Conservation (phyloP, 2,888 invertebrate species). For the Agriopis leucophaearia region DNA sequence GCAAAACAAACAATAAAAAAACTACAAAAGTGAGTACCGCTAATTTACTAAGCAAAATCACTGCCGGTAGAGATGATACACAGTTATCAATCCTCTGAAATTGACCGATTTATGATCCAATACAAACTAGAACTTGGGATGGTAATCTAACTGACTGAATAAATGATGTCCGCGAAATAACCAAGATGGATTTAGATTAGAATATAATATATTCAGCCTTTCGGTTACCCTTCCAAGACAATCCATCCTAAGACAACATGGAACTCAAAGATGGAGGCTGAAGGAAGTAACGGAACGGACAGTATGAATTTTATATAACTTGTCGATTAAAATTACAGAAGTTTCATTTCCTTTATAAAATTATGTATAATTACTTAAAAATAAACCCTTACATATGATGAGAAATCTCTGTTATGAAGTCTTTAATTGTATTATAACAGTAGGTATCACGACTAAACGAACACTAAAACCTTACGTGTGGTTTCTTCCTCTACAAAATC, state of each 20-base stretch:
- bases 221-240: conserved; percentile 55
- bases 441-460: too few species aligned
- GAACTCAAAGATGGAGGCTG: conserved; percentile 57
- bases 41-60: conserved; percentile 1
- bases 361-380: conserved; percentile 5
- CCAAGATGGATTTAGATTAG: conserved; percentile 43
- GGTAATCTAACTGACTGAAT: conserved; percentile 42
- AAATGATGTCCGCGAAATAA: conserved; percentile 41
- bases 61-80: neutral
- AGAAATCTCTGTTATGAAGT: neutral
- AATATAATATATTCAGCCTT: conserved; percentile 59
- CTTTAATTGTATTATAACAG: too few species aligned
- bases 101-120: conserved; percentile 34
- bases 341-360: conserved; percentile 7
- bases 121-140: conserved; percentile 46
- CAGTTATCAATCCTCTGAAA: conserved; percentile 7
- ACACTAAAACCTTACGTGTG: too few species aligned
- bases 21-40: neutral
- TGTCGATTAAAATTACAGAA: conserved; percentile 45
- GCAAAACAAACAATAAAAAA: too few species aligned
- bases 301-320: conserved; percentile 54
- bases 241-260: conserved; percentile 71
- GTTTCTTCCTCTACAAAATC: too few species aligned
- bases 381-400: neutral
- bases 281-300: conserved; percentile 23